Conservation (phyloP, 2,113 vertebrate species). For the Gallinago paraguaiae region DNA sequence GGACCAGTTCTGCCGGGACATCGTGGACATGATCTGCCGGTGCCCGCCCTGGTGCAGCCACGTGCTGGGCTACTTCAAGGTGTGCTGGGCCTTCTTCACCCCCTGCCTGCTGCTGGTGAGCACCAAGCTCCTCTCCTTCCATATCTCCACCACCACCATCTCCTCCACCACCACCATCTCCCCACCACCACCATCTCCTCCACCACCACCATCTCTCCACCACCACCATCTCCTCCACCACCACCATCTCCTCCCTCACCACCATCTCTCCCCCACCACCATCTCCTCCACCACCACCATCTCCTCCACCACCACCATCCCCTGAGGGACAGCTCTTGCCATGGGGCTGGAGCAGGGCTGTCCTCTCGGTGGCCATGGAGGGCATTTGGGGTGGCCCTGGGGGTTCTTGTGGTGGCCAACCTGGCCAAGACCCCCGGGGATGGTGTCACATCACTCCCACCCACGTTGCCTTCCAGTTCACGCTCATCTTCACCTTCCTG, state of each 20-base stretch:
- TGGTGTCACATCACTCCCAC: accelerated
- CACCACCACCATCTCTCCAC: no score
- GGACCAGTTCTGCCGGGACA: slow-evolving; percentile 88
- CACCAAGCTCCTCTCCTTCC: background rate
- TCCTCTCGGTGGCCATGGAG: background rate
- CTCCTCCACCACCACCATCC: no score
- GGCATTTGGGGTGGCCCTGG: no score
- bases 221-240: no score
- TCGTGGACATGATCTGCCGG: slow-evolving; percentile 89
- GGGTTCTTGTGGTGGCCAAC: background rate
- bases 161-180: background rate
- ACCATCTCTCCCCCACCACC: background rate
- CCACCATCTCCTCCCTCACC: no score
- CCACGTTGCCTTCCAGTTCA: slow-evolving; percentile 72
- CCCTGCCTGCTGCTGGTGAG: slow-evolving; percentile 89
- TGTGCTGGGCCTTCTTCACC: slow-evolving; percentile 91
- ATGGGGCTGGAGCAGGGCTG: background rate
- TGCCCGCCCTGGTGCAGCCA: slow-evolving; percentile 77
- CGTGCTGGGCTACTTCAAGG: slow-evolving; percentile 85
- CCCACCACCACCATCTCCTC: no score
- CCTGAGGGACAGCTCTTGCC: background rate
- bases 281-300: no score
- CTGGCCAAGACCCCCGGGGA: background rate
- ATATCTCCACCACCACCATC: background rate
- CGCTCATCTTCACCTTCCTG: slow-evolving; percentile 82